Base-by-base conservation (phyloP, 2,888 invertebrate species). In the Netelia inedita region DNA sequence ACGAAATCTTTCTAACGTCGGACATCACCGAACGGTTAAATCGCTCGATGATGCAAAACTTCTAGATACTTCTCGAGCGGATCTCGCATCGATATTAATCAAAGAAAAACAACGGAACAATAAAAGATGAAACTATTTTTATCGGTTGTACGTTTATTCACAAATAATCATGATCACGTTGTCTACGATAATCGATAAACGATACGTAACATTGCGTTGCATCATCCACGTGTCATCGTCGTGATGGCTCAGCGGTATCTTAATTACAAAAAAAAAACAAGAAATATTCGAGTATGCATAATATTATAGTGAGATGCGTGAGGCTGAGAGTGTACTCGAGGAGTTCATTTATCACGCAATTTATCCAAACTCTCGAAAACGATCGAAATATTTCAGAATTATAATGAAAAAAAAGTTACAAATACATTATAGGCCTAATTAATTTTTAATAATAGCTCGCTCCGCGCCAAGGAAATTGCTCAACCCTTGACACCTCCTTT, bases 391-490 rank as follows among this genome's bases (percentile, higher is more conserved):
- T 55, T 82, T 23, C 83, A 78, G 81, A 79, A 85, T 85, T 85
- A 86, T 86, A 83, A 50, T 84, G 59, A 66, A 61, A 87, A 87
- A 86, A 89, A 88, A 84, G 88, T 89, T 90, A 90, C 87, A 86
- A 89, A 90, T 89, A 89, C 88, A 86, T 87, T 87, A 81, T 75
- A 87, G 63, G 87, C 75, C 87, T 91, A 89, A 88, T 89, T 88
- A 89, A 86, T 87, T 69, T 23, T 80, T 87, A 85, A 85, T 88
- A 87, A 79, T 80, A 82, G 76, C 72, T 79, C 63, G 78, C 86
- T 84, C 76, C 78, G 74, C 63, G 75, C 74, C 35, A 83, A 71
- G 61, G 43, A 75, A 83, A 82, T 82, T 76, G 78, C 80, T 88
- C 73, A 87, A 53, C 79, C 86, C 81, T 88, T 88, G 9, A 71